phyloP scores from a whole-genome alignment of 2,113 vertebrate species.

The Burhinus oedicnemus region DNA sequence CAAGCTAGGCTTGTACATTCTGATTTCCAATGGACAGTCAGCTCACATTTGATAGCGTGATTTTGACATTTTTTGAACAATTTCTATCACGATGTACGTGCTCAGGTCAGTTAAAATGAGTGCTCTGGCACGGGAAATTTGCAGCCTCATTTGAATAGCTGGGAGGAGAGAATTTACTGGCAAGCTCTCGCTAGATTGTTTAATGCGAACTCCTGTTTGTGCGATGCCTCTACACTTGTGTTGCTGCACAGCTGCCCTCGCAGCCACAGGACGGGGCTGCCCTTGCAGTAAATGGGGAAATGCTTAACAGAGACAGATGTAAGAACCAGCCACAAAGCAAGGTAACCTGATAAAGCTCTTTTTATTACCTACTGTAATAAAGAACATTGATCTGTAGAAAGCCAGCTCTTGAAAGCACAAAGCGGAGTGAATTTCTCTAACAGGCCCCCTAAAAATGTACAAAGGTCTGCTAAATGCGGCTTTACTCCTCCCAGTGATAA shows the following conservation, averaged over 20 bases:
- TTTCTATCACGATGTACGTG: not conserved
- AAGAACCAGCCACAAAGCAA: not conserved
- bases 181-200: fast-evolving
- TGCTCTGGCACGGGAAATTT: not conserved
- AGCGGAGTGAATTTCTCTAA: not conserved
- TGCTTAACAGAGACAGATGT: not conserved
- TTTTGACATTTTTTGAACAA: not conserved
- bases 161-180: not conserved
- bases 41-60: fast-evolving
- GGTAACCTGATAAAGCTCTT: conserved; percentile 45
- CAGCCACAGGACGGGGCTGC: not conserved
- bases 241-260: not conserved
- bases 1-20: not conserved
- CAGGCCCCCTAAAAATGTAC: not conserved
- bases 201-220: not conserved
- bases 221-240: not conserved
- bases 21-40: not conserved
- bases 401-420: not conserved
- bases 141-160: not conserved
- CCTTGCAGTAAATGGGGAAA: not conserved
- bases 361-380: conserved; percentile 34
- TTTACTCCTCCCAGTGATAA: not conserved
- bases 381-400: conserved; percentile 24
- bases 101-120: not conserved
- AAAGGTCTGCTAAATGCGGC: not conserved